Evolutionary conservation across 2,888 invertebrate genomes (phyloP).

Genomic region (Mesorhabditis sp.): DNA sequence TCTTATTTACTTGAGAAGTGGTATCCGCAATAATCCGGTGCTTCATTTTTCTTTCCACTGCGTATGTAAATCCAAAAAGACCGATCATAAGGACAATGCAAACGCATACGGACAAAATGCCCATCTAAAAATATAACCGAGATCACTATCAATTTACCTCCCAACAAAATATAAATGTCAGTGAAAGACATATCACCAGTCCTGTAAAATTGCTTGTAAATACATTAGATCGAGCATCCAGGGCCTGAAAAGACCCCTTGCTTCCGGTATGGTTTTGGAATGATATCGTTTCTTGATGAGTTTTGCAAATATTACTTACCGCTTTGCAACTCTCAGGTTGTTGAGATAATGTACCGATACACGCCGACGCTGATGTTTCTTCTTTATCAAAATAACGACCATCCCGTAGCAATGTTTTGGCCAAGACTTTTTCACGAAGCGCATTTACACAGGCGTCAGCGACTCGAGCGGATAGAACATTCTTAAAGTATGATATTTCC

Average conservation of each 20-base stretch:
- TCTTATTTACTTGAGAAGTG: not conserved
- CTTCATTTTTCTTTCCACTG: conserved; percentile 55
- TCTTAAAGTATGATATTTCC: not conserved
- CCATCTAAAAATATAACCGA: not conserved
- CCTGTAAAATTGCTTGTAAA: conserved; percentile 6
- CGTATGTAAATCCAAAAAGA: conserved; percentile 40
- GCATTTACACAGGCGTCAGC: conserved; percentile 4
- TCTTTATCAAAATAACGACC: conserved; percentile 24
- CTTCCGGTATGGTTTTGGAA: no score
- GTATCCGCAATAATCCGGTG: conserved; percentile 14
- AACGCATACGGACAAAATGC: conserved; percentile 20
- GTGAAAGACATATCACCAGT: conserved; percentile 21
- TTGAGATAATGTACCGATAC: conserved; percentile 21
- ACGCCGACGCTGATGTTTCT: conserved; percentile 19
- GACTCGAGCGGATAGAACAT: not conserved
- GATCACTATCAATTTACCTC: conserved; percentile 15
- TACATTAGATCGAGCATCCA: conserved; percentile 9
- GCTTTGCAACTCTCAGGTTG: conserved; percentile 23
- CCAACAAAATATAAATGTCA: conserved; percentile 33
- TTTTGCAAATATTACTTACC: conserved; percentile 12
- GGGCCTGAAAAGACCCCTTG: conserved; percentile 2
- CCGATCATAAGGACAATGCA: conserved; percentile 19
- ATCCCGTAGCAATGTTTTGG: not conserved
- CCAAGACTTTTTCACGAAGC: not conserved
- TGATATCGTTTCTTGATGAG: no score